Base-by-base conservation (phyloP, 2,797 vertebrate species). In the Sylvia borin region DNA sequence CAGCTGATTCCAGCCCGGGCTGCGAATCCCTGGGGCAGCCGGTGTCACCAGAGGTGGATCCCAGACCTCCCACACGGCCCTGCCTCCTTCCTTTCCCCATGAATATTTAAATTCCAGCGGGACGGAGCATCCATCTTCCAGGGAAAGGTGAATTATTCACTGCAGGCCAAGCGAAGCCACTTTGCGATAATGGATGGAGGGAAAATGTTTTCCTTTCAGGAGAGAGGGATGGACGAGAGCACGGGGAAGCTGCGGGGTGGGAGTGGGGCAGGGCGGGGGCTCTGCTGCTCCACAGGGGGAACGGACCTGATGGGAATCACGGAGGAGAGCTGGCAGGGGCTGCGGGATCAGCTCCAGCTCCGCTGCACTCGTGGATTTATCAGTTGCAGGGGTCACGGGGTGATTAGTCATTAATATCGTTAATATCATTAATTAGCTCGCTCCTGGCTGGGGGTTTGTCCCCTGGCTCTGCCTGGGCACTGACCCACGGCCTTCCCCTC, bases 91-190 rank as follows among this genome's bases (percentile, higher is more conserved):
- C 87, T 85, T 53, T 24, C 20, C 0, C 79, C 67, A 94, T 96
- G 93, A 97, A 97, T 97, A 96, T 96, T 97, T 96, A 85, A 97
- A 67, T 8, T 72, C 54, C 70, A 13, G 68, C 0, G 3, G 83
- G 73, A 79, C 5, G 67, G 58, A 90, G 71, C 86, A 93, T 96
- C 94, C 95, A 88, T 96, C 96, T 96, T 93, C 96, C 85, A 19
- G 61, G 88, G 81, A 79, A 88, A 95, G 85, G 88, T 92, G 86
- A 96, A 95, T 97, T 91, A 97, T 96, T 88, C 89, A 96, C 96
- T 70, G 77, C 51, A 17, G 83, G 86, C 85, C 91, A 80, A 95
- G 95, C 2, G 47, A 81, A 96, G 91, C 68, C 95, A 95, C 95
- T 96, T 96, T 87, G 24, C 54, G 89, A 32, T 83, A 93, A 95